Evolutionary conservation across 1,140 invertebrate species (phyloP).

Genomic region (Cotesia typhae): DNA sequence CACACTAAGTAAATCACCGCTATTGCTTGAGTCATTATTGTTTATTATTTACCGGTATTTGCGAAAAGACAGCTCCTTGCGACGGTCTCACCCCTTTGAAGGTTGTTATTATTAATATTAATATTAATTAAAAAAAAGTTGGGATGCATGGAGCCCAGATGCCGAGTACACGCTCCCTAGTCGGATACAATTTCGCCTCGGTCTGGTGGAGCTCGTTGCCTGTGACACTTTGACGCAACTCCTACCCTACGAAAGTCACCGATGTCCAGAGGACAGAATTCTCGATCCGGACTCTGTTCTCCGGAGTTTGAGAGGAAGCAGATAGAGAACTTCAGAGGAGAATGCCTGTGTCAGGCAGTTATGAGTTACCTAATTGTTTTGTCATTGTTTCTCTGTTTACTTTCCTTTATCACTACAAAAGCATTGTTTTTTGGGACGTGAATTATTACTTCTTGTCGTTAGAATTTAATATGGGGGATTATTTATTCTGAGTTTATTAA

Average conservation of each 20-base stretch:
- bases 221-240: slow-evolving; percentile 64
- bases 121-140: too few relatives aligned
- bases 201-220: slow-evolving; percentile 62
- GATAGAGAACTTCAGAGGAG: background rate
- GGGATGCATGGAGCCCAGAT: slow-evolving; percentile 38
- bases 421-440: too few relatives aligned
- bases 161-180: slow-evolving; percentile 46
- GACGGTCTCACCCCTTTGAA: too few relatives aligned
- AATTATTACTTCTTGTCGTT: too few relatives aligned
- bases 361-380: slow-evolving; percentile 45
- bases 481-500: too few relatives aligned
- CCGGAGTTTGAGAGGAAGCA: background rate
- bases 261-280: background rate
- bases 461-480: too few relatives aligned
- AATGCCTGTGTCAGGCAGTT: slow-evolving; percentile 53
- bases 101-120: too few relatives aligned
- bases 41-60: too few relatives aligned
- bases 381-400: slow-evolving; percentile 39
- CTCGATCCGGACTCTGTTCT: background rate
- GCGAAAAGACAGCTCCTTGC: too few relatives aligned
- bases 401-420: background rate
- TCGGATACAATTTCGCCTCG: slow-evolving; percentile 55
- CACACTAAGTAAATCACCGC: slow-evolving; percentile 29
- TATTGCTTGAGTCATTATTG: too few relatives aligned
- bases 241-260: slow-evolving; percentile 17